Base-by-base conservation (phyloP, 2,888 invertebrate species). In the Orchesellides sinensis region DNA sequence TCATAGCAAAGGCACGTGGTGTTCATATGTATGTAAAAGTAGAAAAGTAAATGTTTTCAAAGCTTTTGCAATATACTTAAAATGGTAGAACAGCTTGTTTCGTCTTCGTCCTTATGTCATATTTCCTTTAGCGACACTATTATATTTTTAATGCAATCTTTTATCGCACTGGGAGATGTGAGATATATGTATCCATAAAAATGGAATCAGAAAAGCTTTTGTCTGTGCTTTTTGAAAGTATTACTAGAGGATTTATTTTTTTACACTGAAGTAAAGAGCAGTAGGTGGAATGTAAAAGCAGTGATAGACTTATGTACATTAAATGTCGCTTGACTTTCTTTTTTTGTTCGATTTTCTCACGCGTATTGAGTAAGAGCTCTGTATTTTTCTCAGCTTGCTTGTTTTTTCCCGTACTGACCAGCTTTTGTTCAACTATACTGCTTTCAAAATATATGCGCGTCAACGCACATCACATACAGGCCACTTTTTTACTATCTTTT, bases 281-380 rank as follows among this genome's bases (percentile, higher is more conserved):
- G 23, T 21, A 17, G 17, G 6, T 47, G n/a, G 4, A 21, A 1
- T 49, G 5, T 49, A 49, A 17, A n/a, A 49, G 35, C 21, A n/a
- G 49, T 21, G 8, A 56, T 27, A 27, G 3, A 6, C 52, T 17
- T 35, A 12, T 35, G 35, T 35, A 35, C 12, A 12, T 35, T 21
- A 52, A 17, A 47, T 21, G 52, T 52, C 21, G 23, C 56, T n/a
- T 56, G 56, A 59, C 59, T 59, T 54, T n/a, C n/a, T n/a, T n/a
- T n/a, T n/a, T n/a, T n/a, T 54, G 14, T 25, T 59, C 59, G n/a
- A 59, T 59, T 59, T 29, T 59, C 59, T 59, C 59, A 59, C 59
- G 59, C 14, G 59, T 29, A 59, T 59, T 59, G 52, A 21, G 35
- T 12, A 35, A 21, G 8, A 52, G 5, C 21, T 52, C 23, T 52